Base-by-base conservation (phyloP, 2,888 invertebrate genomes). In the Dimorphilus gyrociliatus region DNA sequence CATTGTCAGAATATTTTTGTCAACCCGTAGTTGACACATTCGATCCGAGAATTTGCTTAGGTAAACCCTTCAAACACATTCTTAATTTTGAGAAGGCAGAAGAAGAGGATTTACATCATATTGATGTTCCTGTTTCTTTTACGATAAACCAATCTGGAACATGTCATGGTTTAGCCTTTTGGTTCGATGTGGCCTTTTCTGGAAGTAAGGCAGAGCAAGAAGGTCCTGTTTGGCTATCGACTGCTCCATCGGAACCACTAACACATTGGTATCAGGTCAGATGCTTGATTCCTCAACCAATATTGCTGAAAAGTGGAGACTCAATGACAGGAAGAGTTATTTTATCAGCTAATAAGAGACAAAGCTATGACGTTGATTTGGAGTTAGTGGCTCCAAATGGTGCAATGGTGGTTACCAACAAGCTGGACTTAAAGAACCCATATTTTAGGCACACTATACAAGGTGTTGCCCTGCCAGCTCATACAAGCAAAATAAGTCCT, bases 261-360 rank as follows among this genome's bases (percentile, higher is more conserved):
- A 97, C 94, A 17, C 94, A 97, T 64, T 97, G 94, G 97, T 94
- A 97, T 64, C 92, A 94, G 45, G 92, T 94, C 2, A 74, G 94
- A 18, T 97, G 94, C 61, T 70, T 97, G 38, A 64, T 97, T 32
- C 84, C 86, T 56, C 79, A 79, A 45, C 94, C 94, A 2, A 73
- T 97, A 27, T 78, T 94, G 53, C 82, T 84, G 15, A 86, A 88
- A 65, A 81, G 82, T 60, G 92, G 92, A 2, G 88, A 94, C 58
- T 71, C 76, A 6, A 67, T 92, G 31, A 78, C 78, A 1, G 94
- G 92, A 1, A 72, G 77, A 47, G 86, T 90, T 19, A 63, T 81
- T 34, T 70, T 94, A 42, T 69, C 81, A 40, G 88, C 92, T 10
- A 94, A 94, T 63, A 82, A 85, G 64, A 74, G 77, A 59, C 97